Evolutionary conservation across 2,113 vertebrate species (phyloP), one percentile per base, ranked within the genome.

Genomic region (Potamarius usumacintae): DNA sequence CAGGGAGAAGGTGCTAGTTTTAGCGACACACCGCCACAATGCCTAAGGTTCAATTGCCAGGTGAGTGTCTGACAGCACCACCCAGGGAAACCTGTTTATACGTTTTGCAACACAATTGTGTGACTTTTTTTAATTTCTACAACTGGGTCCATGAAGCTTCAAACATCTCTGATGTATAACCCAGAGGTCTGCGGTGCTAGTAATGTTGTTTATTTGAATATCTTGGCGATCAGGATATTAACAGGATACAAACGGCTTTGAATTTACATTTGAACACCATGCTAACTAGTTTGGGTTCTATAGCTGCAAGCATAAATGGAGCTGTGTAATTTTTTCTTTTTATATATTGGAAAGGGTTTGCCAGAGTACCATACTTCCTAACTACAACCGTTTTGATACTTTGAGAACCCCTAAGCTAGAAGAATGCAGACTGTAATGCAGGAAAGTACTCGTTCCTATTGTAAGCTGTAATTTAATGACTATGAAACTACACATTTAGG

Each of bases 41-140:
- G 96, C 93, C 96, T 1, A 94, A 93, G 91, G 89, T 95, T 89
- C 87, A 90, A 90, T 92, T 95, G 90, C 93, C 96, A 94, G 96
- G 97, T 97, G 95, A 96, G 96, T 96, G 83, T 72, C 52, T 85
- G 77, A 62, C 53, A 67, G 25, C 57, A 84, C 22, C 48, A 76
- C 42, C 34, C 83, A 85, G 55, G 42, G 42, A 60, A 74, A 60
- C 5, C 58, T 22, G 53, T 30, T 79, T 79, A 17, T n/a, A 50
- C 3, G 34, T 6, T 52, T 74, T 74, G 17, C 42, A 78, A 30
- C 74, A 78, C 76, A 53, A 27, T 55, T 53, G 25, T 77, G 22
- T 55, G 53, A 11, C 1, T 4, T 77, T 82, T 42, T 12, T 53
- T n/a, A 0, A 20, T 82, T 22, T 82, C 9, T 48, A 25, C 22